phyloP scores from a whole-genome alignment of 92 coral and sea anemone species.

The Desmophyllum pertusum region DNA sequence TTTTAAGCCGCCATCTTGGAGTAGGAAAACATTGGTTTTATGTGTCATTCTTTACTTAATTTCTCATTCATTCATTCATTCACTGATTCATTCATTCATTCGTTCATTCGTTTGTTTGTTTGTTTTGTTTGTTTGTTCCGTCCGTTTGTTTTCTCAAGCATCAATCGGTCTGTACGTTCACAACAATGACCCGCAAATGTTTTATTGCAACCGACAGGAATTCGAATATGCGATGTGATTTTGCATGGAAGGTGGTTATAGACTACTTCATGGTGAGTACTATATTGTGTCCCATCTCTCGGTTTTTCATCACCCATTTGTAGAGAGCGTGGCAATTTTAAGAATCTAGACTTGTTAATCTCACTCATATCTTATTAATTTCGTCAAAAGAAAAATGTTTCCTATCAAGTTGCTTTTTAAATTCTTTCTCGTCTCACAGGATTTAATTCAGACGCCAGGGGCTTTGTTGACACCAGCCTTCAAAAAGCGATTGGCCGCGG shows the following conservation, averaged over 20 bases:
- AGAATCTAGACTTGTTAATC: too few species aligned
- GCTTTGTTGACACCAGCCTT: constrained; percentile 47
- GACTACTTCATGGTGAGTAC: constrained; percentile 26
- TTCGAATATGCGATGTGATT: constrained; percentile 24
- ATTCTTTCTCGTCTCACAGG: background rate
- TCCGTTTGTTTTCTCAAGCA: background rate
- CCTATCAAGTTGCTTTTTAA: background rate
- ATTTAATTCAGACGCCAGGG: constrained; percentile 27
- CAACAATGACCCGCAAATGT: background rate
- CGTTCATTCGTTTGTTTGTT: background rate
- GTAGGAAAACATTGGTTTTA: too few species aligned
- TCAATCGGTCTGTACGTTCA: background rate
- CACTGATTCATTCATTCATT: background rate
- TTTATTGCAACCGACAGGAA: constrained; percentile 23
- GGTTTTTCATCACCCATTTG: too few species aligned
- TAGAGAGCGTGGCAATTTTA: background rate
- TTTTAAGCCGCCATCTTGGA: too few species aligned
- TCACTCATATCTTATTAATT: too few species aligned
- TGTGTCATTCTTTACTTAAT: too few species aligned
- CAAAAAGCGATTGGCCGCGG: constrained; percentile 49
- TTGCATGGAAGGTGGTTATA: constrained; percentile 27
- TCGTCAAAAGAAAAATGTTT: too few species aligned
- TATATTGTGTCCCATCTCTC: background rate
- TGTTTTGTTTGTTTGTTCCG: background rate
- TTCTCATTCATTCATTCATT: too few species aligned